Base-by-base conservation (phyloP, 2,113 vertebrate species). In the Labeo catla region DNA sequence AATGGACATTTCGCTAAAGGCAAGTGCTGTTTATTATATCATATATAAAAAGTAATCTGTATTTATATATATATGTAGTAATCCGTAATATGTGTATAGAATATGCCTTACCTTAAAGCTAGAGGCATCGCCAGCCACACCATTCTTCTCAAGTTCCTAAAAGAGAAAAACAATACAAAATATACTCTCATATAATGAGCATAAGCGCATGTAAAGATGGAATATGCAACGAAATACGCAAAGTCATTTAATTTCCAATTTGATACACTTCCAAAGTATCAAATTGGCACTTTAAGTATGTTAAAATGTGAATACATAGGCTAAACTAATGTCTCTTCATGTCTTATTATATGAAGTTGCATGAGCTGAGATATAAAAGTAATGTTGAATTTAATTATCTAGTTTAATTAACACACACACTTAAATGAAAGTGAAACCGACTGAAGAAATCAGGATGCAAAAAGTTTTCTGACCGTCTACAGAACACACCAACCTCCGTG, bases 91-190 rank as follows among this genome's bases (percentile, higher is more conserved):
- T 36, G 19, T 47, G 21, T 73, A 12, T 80, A 28, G 19, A 66
- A 15, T 66, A 34, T 54, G 5, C 9, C 21, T 80, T 91, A 94
- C 94, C 92, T 93, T 93, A 74, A 94, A 93, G 85, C 91, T 90
- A 39, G 80, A 43, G 15, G 63, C 84, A 15, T 89, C 57, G 77
- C 86, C 86, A 28, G 79, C 85, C 88, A 91, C 87, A 10, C 34
- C 73, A 45, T 76, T 83, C 43, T 57, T 36, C 16, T 34, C 28
- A 13, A 50, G 16, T 49, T 47, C 70, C 85, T 86, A 81, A 45
- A 77, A 28, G 73, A 10, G 23, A 61, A 66, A 34, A 59, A 59
- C 39, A 16, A 84, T 50, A 6, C 7, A 84, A 70, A 2, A 49
- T 66, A 2, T 16, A 76, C 28, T 28, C 1, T 28, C 28, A 52